phyloP scores from a whole-genome alignment of 2,888 invertebrate genomes.

The Rotaria socialis region DNA sequence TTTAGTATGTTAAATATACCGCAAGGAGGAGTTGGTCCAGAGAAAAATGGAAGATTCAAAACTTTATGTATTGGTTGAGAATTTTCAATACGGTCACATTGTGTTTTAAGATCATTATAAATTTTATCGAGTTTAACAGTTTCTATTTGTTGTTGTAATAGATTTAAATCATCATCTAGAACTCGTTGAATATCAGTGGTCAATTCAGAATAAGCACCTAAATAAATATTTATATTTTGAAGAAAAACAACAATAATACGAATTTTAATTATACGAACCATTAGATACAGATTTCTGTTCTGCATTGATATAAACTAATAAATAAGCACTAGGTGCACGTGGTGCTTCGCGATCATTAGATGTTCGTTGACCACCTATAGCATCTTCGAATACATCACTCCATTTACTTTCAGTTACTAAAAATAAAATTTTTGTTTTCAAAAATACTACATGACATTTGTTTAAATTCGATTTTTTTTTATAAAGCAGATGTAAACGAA shows the following conservation, averaged over 20 bases:
- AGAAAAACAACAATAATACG: background rate
- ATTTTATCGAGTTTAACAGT: slow-evolving; percentile 36
- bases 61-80: background rate
- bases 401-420: slow-evolving; percentile 41
- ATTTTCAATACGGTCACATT: background rate
- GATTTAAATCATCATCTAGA: slow-evolving; percentile 31
- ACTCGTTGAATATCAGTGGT: slow-evolving; percentile 35
- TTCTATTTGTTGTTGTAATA: slow-evolving; percentile 37
- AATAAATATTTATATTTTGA: background rate
- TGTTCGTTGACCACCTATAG: slow-evolving; percentile 27
- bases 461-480: too few relatives aligned
- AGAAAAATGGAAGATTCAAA: background rate
- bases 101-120: slow-evolving; percentile 33
- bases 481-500: too few relatives aligned
- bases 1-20: background rate
- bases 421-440: background rate
- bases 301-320: slow-evolving; percentile 40
- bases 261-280: background rate
- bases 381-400: slow-evolving; percentile 38
- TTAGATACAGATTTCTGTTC: slow-evolving; percentile 33
- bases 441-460: too few relatives aligned
- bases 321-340: slow-evolving; percentile 45
- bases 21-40: background rate
- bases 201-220: background rate
- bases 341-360: background rate